Evolutionary conservation across 2,888 invertebrate species (phyloP).

Genomic region (Trichogramma dendrolimi): DNA sequence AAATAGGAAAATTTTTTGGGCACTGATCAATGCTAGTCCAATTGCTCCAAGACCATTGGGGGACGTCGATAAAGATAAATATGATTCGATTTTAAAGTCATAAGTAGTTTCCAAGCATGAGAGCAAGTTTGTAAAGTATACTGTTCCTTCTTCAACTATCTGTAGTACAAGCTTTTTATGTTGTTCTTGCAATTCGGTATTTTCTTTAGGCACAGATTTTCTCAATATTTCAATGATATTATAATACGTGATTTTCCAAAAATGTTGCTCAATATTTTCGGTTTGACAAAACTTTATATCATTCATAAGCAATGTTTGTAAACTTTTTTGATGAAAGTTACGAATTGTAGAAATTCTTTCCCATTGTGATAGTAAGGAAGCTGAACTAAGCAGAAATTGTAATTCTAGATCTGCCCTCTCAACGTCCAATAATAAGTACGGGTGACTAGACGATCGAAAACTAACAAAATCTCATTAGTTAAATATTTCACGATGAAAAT

Average conservation of each 20-base stretch:
- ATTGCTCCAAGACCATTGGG: conserved; percentile 65
- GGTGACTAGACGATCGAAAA: conserved; percentile 61
- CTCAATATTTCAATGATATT: conserved; percentile 80
- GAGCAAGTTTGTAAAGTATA: conserved; percentile 73
- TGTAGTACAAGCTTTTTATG: conserved; percentile 64
- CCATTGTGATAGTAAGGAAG: conserved; percentile 65
- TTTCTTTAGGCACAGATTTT: conserved; percentile 61
- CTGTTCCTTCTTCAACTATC: conserved; percentile 75
- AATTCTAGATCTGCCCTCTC: conserved; percentile 67
- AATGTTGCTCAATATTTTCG: conserved; percentile 81
- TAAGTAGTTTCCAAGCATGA: conserved; percentile 70
- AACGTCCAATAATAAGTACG: conserved; percentile 62
- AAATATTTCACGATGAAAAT: neutral
- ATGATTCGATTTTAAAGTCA: conserved; percentile 65
- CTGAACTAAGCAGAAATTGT: conserved; percentile 61
- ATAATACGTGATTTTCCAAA: conserved; percentile 89
- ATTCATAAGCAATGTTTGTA: conserved; percentile 65
- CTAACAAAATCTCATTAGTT: conserved; percentile 38
- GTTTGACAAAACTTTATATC: conserved; percentile 84
- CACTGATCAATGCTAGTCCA: conserved; percentile 75
- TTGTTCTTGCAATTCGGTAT: conserved; percentile 61
- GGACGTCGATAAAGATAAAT: conserved; percentile 53
- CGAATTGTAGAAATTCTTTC: conserved; percentile 62
- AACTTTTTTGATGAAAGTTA: conserved; percentile 64
- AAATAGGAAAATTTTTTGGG: conserved; percentile 83